Evolutionary conservation across 2,888 invertebrate genomes (phyloP), one percentile per base, ranked within the genome.

Genomic region (Apodemia mormo): DNA sequence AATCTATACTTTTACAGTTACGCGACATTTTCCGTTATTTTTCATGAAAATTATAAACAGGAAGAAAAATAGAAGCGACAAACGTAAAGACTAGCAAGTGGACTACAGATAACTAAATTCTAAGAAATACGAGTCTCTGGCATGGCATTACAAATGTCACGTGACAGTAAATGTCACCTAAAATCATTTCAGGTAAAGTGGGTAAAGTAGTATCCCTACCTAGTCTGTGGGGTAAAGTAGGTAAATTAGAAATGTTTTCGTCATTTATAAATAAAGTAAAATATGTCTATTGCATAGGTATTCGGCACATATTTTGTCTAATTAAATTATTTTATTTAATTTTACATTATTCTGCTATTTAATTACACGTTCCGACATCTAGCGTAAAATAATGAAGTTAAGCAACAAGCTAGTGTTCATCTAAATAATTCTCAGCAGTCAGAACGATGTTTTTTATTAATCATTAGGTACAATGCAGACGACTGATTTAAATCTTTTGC

Each of bases 21-120:
- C 78, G 81, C 80, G 77, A 77, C 86, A 89, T 90, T 88, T 90
- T 90, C 86, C 87, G 89, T 88, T 90, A 89, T 76, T 89, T 88
- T 87, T 87, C 84, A 81, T 81, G 84, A 86, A 90, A 89, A 87
- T 84, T 84, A 79, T 81, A 83, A 86, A 84, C 84, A 82, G 82
- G 77, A 78, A 82, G 81, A 83, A 87, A 87, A 89, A 86, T 86
- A 83, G 85, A 84, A 86, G 86, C 86, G 78, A 82, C 81, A 76
- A 77, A 75, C 77, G 78, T 79, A 76, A 82, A 77, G 77, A 80
- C 81, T 80, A 84, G 75, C 80, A 79, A 81, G 80, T 79, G 75
- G 76, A 78, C 81, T 78, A 80, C 77, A 76, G 77, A 77, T 74
- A 71, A 72, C 71, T 33, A 77, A 70, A 72, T 54, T 22, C 22